These are phyloP conservation scores for Hydrochoerus hydrochaeris DNA, from an alignment of 2,113 vertebrate species.

Conservation along the genomic window DNA sequence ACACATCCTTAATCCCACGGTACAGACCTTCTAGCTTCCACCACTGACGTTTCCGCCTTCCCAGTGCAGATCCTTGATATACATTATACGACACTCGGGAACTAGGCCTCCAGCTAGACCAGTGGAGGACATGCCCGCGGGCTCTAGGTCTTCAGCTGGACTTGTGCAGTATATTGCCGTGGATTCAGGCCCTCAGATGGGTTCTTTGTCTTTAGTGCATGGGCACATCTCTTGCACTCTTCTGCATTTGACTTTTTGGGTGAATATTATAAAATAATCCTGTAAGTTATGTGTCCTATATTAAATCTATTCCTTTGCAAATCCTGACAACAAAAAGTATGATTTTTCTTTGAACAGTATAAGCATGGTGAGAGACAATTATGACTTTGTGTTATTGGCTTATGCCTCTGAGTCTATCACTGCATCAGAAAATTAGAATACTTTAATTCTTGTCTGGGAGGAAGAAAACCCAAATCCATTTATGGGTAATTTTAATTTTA, in stretches of 20 bases:
- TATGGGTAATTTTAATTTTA: neutral
- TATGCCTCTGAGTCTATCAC: neutral
- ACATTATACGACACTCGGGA: neutral
- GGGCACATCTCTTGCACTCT: neutral
- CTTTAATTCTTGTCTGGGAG: neutral
- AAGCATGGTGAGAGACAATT: neutral
- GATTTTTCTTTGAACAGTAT: slow-evolving; percentile 3
- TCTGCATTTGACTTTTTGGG: neutral
- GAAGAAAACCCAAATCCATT: neutral
- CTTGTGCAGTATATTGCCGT: neutral
- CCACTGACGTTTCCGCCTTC: neutral
- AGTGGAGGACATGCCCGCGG: neutral
- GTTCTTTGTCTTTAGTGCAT: neutral
- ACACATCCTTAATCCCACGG: neutral
- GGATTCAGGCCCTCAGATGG: neutral
- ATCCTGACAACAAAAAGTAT: neutral
- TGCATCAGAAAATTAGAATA: slow-evolving; percentile 36
- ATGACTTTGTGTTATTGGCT: neutral
- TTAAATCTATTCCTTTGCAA: neutral
- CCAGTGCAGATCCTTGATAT: neutral
- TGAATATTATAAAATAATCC: neutral
- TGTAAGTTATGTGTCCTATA: neutral
- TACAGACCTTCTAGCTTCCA: neutral
- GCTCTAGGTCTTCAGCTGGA: neutral
- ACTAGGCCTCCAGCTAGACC: neutral